These are phyloP conservation scores for Choristoneura rosaceana DNA, from an alignment of 2,888 invertebrate genomes.

Conservation along the genomic window DNA sequence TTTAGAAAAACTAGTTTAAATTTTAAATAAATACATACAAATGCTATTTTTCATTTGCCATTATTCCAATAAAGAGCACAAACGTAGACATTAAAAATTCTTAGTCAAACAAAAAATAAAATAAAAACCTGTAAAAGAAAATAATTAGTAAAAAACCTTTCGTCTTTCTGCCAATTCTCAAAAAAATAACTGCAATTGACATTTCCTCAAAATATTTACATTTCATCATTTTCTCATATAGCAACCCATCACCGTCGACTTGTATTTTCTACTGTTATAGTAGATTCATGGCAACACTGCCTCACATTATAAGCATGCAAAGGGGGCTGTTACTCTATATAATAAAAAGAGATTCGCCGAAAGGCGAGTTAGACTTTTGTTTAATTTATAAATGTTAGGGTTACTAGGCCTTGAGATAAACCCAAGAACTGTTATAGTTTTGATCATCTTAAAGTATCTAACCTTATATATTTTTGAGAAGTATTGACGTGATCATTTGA, in stretches of 20 bases:
- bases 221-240: conserved; percentile 44
- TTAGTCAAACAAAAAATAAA: conserved; percentile 41
- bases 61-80: background rate
- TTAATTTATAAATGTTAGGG: background rate
- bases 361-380: conserved; percentile 10
- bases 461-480: conserved; percentile 69
- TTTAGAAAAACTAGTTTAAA: background rate
- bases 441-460: conserved; percentile 72
- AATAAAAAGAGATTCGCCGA: conserved; percentile 45
- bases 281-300: conserved; percentile 49
- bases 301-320: conserved; percentile 52
- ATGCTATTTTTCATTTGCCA: too few species aligned
- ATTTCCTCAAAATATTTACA: conserved; percentile 30
- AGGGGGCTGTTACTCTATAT: conserved; percentile 52
- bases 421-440: conserved; percentile 46
- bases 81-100: conserved; percentile 33
- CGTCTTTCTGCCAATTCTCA: conserved; percentile 22
- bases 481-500: conserved; percentile 68
- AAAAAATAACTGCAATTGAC: background rate
- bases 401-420: conserved; percentile 12
- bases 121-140: conserved; percentile 50
- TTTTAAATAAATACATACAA: too few species aligned
- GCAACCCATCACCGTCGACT: conserved; percentile 55
- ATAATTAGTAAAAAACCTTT: conserved; percentile 45
- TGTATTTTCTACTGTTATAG: conserved; percentile 32